Conservation (phyloP, 2,113 vertebrate species). For the Hymenochirus boettgeri region DNA sequence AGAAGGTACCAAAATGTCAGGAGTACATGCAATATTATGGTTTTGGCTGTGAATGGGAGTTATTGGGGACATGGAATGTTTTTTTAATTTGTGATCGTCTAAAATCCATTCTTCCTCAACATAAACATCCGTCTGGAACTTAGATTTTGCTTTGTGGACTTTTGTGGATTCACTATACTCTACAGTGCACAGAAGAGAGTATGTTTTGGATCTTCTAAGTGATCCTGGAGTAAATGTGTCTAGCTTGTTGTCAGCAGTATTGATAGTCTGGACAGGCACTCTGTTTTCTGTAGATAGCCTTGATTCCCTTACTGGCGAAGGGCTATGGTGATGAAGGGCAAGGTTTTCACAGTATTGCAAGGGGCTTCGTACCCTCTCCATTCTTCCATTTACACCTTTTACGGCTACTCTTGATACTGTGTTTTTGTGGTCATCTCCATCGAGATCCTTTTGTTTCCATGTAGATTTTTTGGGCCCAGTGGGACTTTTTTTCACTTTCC, state of each 20-base stretch:
- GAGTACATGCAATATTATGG: constrained; percentile 6
- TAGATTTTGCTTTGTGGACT: constrained; percentile 41
- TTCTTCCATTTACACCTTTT: constrained; percentile 53
- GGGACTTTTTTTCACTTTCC: constrained; percentile 69
- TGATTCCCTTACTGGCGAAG: constrained; percentile 37
- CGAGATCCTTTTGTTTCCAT: constrained; percentile 47
- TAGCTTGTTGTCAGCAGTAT: constrained; percentile 45
- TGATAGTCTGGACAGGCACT: constrained; percentile 49
- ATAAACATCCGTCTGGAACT: constrained; percentile 2
- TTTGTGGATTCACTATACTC: constrained; percentile 44
- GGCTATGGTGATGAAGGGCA: not conserved
- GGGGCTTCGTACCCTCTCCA: constrained; percentile 65
- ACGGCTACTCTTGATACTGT: constrained; percentile 74
- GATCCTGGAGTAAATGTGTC: constrained; percentile 37
- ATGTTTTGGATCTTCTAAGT: constrained; percentile 49
- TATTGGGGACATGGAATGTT: constrained; percentile 19
- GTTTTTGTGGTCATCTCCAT: constrained; percentile 54
- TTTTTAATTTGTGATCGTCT: not conserved
- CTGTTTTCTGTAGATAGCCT: constrained; percentile 48
- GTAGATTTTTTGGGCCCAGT: constrained; percentile 42
- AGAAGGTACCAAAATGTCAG: not conserved
- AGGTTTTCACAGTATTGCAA: constrained; percentile 71
- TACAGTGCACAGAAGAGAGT: constrained; percentile 45
- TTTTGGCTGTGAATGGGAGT: not conserved
- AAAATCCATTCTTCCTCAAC: constrained; percentile 30